Base-by-base conservation (phyloP, 2,797 vertebrate species). In the Muraenolepis orangiensis region DNA sequence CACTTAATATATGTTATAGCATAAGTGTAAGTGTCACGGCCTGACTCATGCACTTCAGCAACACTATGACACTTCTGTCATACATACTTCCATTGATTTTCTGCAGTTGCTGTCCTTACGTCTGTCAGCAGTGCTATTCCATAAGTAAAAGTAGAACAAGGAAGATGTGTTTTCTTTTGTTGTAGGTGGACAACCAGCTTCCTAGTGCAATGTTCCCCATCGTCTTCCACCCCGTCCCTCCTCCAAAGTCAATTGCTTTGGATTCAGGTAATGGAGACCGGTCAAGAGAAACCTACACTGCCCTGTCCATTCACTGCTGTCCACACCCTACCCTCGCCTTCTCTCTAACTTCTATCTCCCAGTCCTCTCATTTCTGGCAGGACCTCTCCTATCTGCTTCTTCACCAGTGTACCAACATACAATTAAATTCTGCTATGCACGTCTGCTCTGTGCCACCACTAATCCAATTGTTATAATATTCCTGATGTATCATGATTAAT, bases 121-220 rank as follows among this genome's bases (percentile, higher is more conserved):
- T 38, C 40, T 42, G 40, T 14, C 4, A 20, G 18, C 18, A 20
- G 42, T 51, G 26, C 14, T 31, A 68, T 20, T 0, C 18, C 16
- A 30, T 23, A 29, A 12, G 14, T 67, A 67, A 16, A 26, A 66
- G 23, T 66, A 66, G 61, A 26, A 66, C 16, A 69, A 32, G 29
- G 32, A 32, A 69, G 11, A 29, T 64, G 70, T 76, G 0, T 67
- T 3, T 78, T 0, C 83, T 31, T 82, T 12, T 84, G 0, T 82
- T 81, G 14, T 76, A 99, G 98, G 93, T 99, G 79, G 98, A 99
- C 88, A 98, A 96, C 88, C 98, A 99, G 31, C 91, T 99, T 69
- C 93, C 95, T 5, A 97, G 96, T 30, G 95, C 96, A 0, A 94
- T 99, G 86, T 99, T 99, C 81, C 96, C 98, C 76, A 95, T 96